Conservation (phyloP, 2,888 invertebrate genomes). For the Spisula solida region DNA sequence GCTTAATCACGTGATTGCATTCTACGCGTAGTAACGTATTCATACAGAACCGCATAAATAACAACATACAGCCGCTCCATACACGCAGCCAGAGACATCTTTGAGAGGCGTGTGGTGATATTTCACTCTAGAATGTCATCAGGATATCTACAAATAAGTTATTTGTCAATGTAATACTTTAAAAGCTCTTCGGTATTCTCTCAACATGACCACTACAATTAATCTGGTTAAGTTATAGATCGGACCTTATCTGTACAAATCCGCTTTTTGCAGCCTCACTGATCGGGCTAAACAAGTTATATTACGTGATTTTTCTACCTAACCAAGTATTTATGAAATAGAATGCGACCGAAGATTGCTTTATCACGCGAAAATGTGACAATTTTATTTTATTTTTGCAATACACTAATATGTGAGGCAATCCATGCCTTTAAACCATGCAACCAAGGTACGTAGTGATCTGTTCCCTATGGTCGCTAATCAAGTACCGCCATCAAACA, state of each 20-base stretch:
- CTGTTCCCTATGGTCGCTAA: too few species aligned
- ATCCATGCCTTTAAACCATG: too few species aligned
- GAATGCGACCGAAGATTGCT: too few species aligned
- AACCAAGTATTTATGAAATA: too few species aligned
- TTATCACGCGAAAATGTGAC: too few species aligned
- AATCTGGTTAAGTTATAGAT: neutral
- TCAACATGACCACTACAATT: neutral
- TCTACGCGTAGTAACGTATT: neutral
- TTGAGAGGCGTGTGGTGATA: neutral
- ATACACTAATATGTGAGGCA: too few species aligned
- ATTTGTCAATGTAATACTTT: slow-evolving; percentile 20
- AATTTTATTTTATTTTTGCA: too few species aligned
- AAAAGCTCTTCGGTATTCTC: neutral
- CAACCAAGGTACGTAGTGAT: too few species aligned
- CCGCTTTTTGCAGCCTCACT: neutral
- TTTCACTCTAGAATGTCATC: neutral
- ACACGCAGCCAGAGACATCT: neutral
- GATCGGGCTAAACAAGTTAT: too few species aligned
- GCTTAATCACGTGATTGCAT: neutral
- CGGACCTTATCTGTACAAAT: neutral
- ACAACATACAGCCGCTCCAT: neutral
- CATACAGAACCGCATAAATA: neutral
- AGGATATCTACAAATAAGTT: neutral
- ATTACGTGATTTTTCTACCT: too few species aligned
- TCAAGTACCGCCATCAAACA: too few species aligned